phyloP scores from a whole-genome alignment of 2,113 vertebrate genomes.

The Falcunculus frontatus region DNA sequence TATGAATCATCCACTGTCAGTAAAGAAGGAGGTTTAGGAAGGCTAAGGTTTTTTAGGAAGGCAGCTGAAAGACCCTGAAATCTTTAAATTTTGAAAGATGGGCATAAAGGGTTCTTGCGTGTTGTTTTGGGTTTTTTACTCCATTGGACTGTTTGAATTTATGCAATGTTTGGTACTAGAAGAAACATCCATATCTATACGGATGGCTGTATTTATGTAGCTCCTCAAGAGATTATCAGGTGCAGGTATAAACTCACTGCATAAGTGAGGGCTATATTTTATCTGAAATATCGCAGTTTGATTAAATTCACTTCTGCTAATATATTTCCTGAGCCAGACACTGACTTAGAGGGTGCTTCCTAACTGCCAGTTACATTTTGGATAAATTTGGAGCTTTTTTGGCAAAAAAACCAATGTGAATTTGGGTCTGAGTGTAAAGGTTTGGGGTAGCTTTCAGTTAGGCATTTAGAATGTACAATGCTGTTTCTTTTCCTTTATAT shows the following conservation, averaged over 20 bases:
- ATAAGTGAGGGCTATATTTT: background rate
- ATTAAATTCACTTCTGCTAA: background rate
- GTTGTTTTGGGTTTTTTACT: background rate
- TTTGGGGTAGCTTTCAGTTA: background rate
- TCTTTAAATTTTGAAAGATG: background rate
- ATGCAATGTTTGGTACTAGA: background rate
- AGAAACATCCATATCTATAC: background rate
- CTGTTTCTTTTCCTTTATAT: background rate
- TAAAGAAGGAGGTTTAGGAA: background rate
- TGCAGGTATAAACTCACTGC: background rate
- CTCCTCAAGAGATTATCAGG: background rate
- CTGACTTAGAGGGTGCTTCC: background rate
- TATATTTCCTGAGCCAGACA: background rate
- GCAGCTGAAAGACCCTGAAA: background rate
- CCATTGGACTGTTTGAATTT: background rate
- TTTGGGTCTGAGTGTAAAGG: background rate
- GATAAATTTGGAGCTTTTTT: background rate
- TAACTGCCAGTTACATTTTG: background rate
- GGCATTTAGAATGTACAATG: background rate
- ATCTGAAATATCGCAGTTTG: background rate
- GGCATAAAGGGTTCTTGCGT: background rate
- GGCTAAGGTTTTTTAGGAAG: background rate
- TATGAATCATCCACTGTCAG: constrained; percentile 35
- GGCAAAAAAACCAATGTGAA: background rate
- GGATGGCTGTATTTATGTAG: background rate